Base-by-base conservation (phyloP, 2,113 vertebrate species). In the Microtus oregoni region DNA sequence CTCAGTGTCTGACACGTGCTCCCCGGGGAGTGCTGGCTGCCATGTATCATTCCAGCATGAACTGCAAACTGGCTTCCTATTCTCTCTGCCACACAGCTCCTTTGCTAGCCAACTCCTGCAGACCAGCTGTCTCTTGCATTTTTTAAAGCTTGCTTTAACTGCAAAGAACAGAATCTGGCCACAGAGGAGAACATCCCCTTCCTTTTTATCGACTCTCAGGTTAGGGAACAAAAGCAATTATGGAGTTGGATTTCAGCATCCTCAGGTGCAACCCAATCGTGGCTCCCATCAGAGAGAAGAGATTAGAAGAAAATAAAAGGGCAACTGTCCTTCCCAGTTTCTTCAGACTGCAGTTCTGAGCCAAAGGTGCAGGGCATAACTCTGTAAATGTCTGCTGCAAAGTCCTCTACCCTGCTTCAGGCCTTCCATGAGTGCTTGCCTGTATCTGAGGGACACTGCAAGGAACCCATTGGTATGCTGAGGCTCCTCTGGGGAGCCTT, bases 131-230 rank as follows among this genome's bases (percentile, higher is more conserved):
- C 81, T 95, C 92, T 85, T 93, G 38, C 47, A 89, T 93, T 92
- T 94, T 96, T 87, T 5, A 94, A 95, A 97, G 76, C n/a, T 87
- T 86, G 86, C 47, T 97, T 92, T 88, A 82, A 89, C 32, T 58
- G 55, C 70, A 91, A 86, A 95, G 90, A 73, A 77, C 47, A 96
- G 76, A 93, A 93, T 65, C 85, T 93, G 58, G 73, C 85, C 70
- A 90, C n/a, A 77, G 67, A 79, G 90, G 38, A 91, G 75, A 47
- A 75, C 44, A 50, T 72, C 72, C 73, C n/a, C 87, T 72, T 82
- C 50, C 83, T 93, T 79, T 78, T 87, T 65, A 93, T 7, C 38
- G 92, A 96, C 92, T 79, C 81, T 75, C 52, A 58, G 85, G 76
- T 73, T 79, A 44, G 82, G 73, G 28, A 94, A 50, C 78, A 96